Base-by-base conservation (phyloP, 2,113 vertebrate species). In the Rafetus swinhoei region DNA sequence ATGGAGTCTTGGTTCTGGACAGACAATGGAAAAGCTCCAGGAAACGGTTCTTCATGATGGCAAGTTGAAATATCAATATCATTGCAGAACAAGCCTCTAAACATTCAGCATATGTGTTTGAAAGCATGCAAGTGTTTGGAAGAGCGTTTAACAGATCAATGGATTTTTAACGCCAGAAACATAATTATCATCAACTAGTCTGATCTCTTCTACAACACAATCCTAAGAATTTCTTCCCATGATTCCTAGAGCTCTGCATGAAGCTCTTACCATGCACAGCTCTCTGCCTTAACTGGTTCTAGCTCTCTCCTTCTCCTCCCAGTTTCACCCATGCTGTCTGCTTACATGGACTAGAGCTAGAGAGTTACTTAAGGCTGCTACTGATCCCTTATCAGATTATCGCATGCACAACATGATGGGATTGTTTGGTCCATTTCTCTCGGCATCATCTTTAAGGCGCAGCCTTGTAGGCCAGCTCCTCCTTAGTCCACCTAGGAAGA, bases 271-370 rank as follows among this genome's bases (percentile, higher is more conserved):
- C 32, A 35, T 69, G 14, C 32, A 35, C 32, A 69, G 62, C 32
- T 69, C 62, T 65, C 60, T 69, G 3, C 29, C 62, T 32, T n/a
- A 69, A 69, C 3, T 15, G 7, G 29, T 18, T 69, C 62, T 69
- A 69, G 39, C 13, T 55, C 3, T 2, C 1, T 0, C 0, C 3
- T 53, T 3, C 4, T 12, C 0, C 56, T 84, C 35, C 72, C 83
- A 7, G 29, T 24, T n/a, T 76, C 81, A 4, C 21, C 57, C 55
- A 65, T 22, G 53, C 18, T 56, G 83, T 24, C 1, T 74, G 76
- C 6, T 29, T 79, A 59, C 32, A 81, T 35, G 79, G 62, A 81
- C 11, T 15, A 90, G 11, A 80, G 25, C 45, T 45, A 54, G 14
- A 54, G 53, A 54, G 53, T 35, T n/a, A 85, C 16, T 5, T 15